Conservation (phyloP, 2,113 vertebrate species). For the Heterocephalus glaber region DNA sequence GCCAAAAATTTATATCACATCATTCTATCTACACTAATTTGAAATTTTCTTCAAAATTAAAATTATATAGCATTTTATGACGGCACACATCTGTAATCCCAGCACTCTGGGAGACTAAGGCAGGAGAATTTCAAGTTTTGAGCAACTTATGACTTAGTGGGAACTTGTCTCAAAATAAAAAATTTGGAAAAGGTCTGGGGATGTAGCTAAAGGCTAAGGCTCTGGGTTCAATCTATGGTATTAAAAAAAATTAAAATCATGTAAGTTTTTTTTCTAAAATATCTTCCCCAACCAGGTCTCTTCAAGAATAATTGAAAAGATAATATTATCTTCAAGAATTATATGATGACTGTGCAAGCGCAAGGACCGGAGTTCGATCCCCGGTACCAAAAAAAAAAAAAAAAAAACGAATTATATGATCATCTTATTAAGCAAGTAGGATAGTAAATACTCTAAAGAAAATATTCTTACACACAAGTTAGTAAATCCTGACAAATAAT, state of each 20-base stretch:
- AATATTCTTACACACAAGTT: background rate
- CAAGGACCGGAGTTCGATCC: too few species aligned
- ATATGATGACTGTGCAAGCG: too few species aligned
- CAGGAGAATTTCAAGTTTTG: background rate
- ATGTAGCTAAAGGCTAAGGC: background rate
- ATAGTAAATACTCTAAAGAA: conserved; percentile 6
- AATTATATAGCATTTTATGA: background rate
- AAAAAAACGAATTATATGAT: background rate
- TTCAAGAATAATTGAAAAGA: background rate
- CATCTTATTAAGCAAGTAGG: background rate
- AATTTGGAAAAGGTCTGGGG: background rate
- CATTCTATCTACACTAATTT: background rate
- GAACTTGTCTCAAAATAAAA: background rate
- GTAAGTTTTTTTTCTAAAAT: background rate
- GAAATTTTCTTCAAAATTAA: conserved; percentile 28
- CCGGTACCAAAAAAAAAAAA: too few species aligned
- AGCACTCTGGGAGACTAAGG: background rate
- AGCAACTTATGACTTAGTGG: background rate
- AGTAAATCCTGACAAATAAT: conserved; percentile 29
- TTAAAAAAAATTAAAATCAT: background rate
- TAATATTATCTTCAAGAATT: too few species aligned
- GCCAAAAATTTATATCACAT: background rate
- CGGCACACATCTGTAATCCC: background rate
- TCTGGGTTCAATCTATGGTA: background rate
- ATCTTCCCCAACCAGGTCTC: background rate